Conservation (phyloP, 2,888 invertebrate species). For the Octonoba sinensis region DNA sequence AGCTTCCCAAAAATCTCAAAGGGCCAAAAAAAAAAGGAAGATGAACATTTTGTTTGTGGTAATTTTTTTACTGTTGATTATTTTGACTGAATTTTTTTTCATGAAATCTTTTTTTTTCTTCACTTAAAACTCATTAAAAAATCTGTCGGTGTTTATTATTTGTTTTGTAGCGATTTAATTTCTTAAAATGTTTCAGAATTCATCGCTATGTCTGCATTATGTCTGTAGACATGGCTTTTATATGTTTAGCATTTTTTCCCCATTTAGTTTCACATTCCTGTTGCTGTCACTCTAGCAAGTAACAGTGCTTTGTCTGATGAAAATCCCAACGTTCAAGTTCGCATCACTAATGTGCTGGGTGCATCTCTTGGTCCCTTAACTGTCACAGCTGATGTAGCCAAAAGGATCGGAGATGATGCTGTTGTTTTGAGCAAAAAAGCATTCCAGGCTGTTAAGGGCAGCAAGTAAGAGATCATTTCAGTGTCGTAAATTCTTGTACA, state of each 20-base stretch:
- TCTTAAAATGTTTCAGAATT: too few relatives aligned
- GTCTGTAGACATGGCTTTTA: too few relatives aligned
- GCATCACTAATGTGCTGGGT: slow-evolving; percentile 73
- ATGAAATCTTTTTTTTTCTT: too few relatives aligned
- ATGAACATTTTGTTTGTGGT: too few relatives aligned
- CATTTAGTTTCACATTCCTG: slow-evolving; percentile 80
- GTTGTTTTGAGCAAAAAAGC: slow-evolving; percentile 79
- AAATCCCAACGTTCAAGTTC: slow-evolving; percentile 77
- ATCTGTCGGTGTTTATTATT: too few relatives aligned
- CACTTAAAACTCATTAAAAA: too few relatives aligned
- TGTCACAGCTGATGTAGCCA: slow-evolving; percentile 83
- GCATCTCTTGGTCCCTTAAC: slow-evolving; percentile 76
- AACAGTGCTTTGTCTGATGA: slow-evolving; percentile 82
- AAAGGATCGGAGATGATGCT: slow-evolving; percentile 80
- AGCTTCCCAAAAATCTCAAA: too few relatives aligned
- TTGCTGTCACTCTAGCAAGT: slow-evolving; percentile 85
- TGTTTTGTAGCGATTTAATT: too few relatives aligned
- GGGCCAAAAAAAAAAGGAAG: too few relatives aligned
- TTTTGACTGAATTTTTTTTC: too few relatives aligned
- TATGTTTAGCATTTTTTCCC: slow-evolving; percentile 19
- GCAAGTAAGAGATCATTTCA: slow-evolving; percentile 52
- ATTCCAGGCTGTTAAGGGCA: slow-evolving; percentile 71
- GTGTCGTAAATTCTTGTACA: background rate
- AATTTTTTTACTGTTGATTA: too few relatives aligned
- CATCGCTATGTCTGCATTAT: too few relatives aligned